Conservation (phyloP, 2,888 invertebrate genomes). For the Tenthredo notha region DNA sequence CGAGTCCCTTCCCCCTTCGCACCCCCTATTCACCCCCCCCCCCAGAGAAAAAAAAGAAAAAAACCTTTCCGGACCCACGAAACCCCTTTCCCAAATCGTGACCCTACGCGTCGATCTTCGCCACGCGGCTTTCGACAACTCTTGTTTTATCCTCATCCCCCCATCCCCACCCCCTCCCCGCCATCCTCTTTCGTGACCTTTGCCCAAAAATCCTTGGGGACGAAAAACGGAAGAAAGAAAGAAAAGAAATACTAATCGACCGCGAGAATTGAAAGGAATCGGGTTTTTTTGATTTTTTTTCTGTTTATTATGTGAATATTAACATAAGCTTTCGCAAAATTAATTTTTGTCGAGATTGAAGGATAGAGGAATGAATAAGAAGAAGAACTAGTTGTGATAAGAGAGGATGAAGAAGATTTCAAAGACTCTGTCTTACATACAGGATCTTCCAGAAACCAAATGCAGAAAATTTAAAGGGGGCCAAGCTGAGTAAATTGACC, state of each 20-base stretch:
- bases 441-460: no score
- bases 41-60: background rate
- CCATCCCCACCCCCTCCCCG: background rate
- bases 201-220: background rate
- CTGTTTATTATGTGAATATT: background rate
- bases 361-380: no score
- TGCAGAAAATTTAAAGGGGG: no score
- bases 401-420: no score
- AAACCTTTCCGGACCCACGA: background rate
- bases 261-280: background rate
- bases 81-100: slow-evolving; percentile 25
- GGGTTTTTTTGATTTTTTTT: background rate
- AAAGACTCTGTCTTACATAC: background rate
- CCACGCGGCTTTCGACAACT: slow-evolving; percentile 3
- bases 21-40: background rate
- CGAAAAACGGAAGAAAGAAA: background rate
- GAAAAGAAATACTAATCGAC: background rate
- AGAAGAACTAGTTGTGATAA: no score
- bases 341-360: no score
- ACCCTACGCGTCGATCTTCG: slow-evolving; percentile 11
- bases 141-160: background rate
- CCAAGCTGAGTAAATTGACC: no score
- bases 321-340: background rate
- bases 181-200: background rate
- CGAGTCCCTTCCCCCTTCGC: background rate